phyloP scores from a whole-genome alignment of 2,888 invertebrate species.

The Campopleginae sp. region DNA sequence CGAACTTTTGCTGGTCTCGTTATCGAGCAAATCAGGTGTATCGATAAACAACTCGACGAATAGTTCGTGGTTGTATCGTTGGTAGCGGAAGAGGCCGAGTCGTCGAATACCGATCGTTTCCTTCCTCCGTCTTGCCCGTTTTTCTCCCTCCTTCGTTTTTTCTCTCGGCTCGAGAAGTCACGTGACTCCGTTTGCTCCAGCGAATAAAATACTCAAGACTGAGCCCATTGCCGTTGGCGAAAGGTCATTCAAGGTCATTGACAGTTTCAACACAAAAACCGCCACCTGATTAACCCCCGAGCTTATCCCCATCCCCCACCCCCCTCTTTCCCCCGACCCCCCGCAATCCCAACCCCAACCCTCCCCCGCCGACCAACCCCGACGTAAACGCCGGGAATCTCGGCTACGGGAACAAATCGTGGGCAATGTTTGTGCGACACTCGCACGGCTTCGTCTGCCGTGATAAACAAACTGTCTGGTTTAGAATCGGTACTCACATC shows the following conservation, averaged over 20 bases:
- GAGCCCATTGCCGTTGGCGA: not conserved
- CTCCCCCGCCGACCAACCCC: too few species aligned
- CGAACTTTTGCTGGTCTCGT: not conserved
- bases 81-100: slow-evolving; percentile 10
- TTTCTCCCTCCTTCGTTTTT: not conserved
- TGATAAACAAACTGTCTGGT: slow-evolving; percentile 76
- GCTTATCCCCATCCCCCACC: not conserved
- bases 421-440: slow-evolving; percentile 78
- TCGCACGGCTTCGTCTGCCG: slow-evolving; percentile 72
- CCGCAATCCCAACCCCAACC: too few species aligned
- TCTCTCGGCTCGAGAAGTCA: not conserved
- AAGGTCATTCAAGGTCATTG: slow-evolving; percentile 1
- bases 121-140: not conserved
- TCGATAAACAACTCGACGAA: not conserved
- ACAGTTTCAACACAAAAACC: not conserved
- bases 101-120: not conserved
- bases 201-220: too few species aligned
- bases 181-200: not conserved
- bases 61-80: not conserved
- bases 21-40: not conserved
- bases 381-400: slow-evolving; percentile 29
- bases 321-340: not conserved
- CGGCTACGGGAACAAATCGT: slow-evolving; percentile 63
- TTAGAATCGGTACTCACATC: slow-evolving; percentile 58
- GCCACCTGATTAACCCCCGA: not conserved